Evolutionary conservation across 92 coral and sea anemone species (phyloP), one percentile per base, ranked within the genome.

Genomic region (Phenganax marumi): DNA sequence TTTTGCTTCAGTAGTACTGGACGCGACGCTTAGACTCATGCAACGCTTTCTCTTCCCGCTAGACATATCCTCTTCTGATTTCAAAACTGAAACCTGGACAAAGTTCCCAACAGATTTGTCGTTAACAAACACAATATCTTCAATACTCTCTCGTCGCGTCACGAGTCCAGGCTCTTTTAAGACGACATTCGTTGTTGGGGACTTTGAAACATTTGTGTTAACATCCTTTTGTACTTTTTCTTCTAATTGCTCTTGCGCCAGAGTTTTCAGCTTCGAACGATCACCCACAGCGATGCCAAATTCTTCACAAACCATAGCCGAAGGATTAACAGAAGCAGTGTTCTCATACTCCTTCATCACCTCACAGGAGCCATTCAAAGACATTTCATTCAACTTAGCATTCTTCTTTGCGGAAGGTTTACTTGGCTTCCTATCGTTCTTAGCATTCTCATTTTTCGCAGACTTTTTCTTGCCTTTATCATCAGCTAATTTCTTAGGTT

Each of bases 41-140:
- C 63, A 74, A 7, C 79, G 62, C 48, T 52, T 24, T 74, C 61
- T 52, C 64, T 52, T 50, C 12, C 48, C 23, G 83, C 22, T 6
- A 2, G 63, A 60, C 10, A 61, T 54, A n/a, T 56, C 73, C 11
- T 54, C 69, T 14, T 54, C 23, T 10, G 12, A 10, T 25, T 69
- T 18, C 19, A 1, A 18, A 0, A 43, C 24, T 17, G 10, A 21
- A 33, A 58, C 83, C 0, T 78, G 61, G 0, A 78, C 73, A 50
- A 78, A 46, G 23, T 50, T 63, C 12, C 52, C 61, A 22, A 78
- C 53, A 52, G 83, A 43, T 63, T 14, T 12, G 63, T 78, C 83
- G 68, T 78, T 78, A 65, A 78, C 70, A 62, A 78, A 78, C 24
- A 78, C 73, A 13, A 78, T 62, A 48, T 62, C 50, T 14, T 49